A percentile compares a stretch with the other conserved stretches of the same genome.
Conservation (phyloP, 2,113 vertebrate genomes). For the Tachuris rubrigastra region DNA sequence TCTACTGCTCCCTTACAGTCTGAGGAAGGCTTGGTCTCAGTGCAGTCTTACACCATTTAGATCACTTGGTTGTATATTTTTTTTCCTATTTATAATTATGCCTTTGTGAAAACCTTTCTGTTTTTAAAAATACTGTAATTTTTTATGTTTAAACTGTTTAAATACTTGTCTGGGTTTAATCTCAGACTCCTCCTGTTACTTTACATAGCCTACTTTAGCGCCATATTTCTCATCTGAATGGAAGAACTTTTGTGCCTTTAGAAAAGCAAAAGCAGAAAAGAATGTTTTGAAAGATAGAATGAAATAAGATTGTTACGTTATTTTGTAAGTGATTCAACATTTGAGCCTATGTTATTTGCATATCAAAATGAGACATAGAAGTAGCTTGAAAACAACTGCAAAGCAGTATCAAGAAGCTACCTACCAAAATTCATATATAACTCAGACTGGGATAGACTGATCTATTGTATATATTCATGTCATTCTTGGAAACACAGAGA, state of each 20-base stretch:
- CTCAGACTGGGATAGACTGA: background rate
- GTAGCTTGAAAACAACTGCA: constrained; percentile 5
- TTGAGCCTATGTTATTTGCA: constrained; percentile 41
- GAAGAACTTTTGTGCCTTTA: background rate
- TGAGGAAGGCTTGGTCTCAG: background rate
- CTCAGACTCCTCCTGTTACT: background rate
- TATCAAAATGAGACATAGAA: constrained; percentile 57
- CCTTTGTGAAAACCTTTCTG: background rate
- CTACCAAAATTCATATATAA: background rate
- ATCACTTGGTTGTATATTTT: background rate
- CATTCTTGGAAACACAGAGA: background rate
- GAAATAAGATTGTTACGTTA: constrained; percentile 1
- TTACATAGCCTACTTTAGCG: background rate
- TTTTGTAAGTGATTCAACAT: constrained; percentile 34
- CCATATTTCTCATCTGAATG: background rate
- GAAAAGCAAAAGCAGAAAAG: background rate
- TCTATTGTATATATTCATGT: background rate
- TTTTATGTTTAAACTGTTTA: background rate
- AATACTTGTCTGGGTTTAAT: background rate
- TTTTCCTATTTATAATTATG: background rate
- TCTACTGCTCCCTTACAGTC: background rate
- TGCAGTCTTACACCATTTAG: background rate
- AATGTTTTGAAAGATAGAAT: constrained; percentile 22
- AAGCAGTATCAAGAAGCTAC: background rate
- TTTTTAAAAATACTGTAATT: background rate